Conservation (phyloP, 1,140 invertebrate species). For the Prorops nasuta region DNA sequence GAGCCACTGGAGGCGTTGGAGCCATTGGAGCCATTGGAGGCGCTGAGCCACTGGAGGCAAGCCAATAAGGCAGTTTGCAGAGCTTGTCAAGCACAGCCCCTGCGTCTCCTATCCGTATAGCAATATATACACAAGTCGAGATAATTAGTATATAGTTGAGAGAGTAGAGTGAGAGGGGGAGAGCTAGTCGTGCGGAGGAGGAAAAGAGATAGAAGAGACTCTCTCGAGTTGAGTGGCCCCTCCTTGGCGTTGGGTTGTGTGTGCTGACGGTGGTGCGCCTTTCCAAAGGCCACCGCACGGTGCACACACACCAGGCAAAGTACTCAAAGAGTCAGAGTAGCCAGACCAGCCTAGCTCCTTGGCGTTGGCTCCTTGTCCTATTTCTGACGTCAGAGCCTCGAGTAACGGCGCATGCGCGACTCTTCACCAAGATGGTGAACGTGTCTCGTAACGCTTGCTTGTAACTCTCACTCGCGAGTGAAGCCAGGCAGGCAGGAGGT, state of each 20-base stretch:
- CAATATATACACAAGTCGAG: too few relatives aligned
- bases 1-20: too few relatives aligned
- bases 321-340: too few relatives aligned
- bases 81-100: too few relatives aligned
- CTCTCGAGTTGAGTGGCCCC: slow-evolving; percentile 43
- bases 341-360: too few relatives aligned
- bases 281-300: slow-evolving; percentile 29
- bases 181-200: slow-evolving; percentile 1
- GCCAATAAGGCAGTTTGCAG: too few relatives aligned
- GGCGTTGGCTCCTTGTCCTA: slow-evolving; percentile 44
- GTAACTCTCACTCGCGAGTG: slow-evolving; percentile 42
- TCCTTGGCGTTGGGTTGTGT: slow-evolving; percentile 21
- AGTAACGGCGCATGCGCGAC: slow-evolving; percentile 37
- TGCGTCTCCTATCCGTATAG: too few relatives aligned
- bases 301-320: too few relatives aligned
- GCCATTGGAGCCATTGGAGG: too few relatives aligned
- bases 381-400: slow-evolving; percentile 39
- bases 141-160: too few relatives aligned
- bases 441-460: slow-evolving; percentile 40
- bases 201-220: slow-evolving; percentile 7
- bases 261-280: slow-evolving; percentile 3
- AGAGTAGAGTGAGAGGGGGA: too few relatives aligned
- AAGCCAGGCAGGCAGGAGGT: slow-evolving; percentile 19
- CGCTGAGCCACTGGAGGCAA: too few relatives aligned
- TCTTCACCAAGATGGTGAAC: slow-evolving; percentile 42